Evolutionary conservation across 1,140 invertebrate species (phyloP).

Genomic region (Pogonus chalceus): DNA sequence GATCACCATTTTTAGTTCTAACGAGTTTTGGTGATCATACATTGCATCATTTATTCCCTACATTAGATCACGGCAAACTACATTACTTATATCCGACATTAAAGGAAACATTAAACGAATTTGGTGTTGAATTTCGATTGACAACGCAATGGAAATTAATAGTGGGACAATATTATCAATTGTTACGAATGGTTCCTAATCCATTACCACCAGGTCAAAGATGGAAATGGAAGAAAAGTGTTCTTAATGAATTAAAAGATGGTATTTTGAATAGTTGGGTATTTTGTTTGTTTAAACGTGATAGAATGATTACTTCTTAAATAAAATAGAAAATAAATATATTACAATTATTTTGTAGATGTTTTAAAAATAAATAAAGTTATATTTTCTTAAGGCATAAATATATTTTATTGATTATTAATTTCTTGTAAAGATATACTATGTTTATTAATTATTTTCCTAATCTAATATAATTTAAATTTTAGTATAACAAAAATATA

Average conservation of each 20-base stretch:
- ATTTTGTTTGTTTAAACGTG: no score
- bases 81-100: conserved; percentile 53
- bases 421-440: no score
- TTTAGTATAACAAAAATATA: no score
- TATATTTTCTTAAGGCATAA: no score
- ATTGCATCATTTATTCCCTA: conserved; percentile 74
- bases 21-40: conserved; percentile 67
- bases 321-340: no score
- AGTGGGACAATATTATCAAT: conserved; percentile 57
- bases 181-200: conserved; percentile 42
- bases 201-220: conserved; percentile 10
- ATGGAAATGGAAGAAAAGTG: neutral
- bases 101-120: conserved; percentile 57
- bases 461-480: no score
- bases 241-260: neutral
- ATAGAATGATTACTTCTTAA: no score
- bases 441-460: no score
- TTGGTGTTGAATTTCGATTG: conserved; percentile 45
- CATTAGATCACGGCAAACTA: conserved; percentile 64
- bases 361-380: no score
- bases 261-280: no score
- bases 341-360: no score
- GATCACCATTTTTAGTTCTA: conserved; percentile 54
- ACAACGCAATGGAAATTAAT: conserved; percentile 49
- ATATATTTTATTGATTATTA: no score